Conservation (phyloP, 1,140 invertebrate genomes). For the Cydia amplana region DNA sequence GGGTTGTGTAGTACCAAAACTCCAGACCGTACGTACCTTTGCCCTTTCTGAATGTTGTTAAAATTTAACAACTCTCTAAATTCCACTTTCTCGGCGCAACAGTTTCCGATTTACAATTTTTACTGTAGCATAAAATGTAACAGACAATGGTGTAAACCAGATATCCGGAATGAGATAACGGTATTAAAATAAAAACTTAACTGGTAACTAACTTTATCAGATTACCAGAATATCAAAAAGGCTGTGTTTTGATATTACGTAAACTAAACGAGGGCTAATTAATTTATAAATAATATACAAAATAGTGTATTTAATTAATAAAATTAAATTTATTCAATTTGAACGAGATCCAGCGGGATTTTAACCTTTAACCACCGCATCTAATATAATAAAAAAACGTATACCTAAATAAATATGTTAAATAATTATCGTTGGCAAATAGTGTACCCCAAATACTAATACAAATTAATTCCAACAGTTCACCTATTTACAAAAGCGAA, state of each 20-base stretch:
- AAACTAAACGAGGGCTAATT: no score
- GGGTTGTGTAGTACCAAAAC: slow-evolving; percentile 38
- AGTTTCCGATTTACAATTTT: slow-evolving; percentile 50
- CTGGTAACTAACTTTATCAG: background rate
- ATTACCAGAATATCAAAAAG: no score
- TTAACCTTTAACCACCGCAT: no score
- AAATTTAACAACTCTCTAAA: slow-evolving; percentile 64
- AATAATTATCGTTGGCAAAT: background rate
- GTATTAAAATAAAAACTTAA: background rate
- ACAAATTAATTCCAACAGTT: background rate
- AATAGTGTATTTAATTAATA: no score
- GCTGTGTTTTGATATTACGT: no score
- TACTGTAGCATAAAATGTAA: background rate
- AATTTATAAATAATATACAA: no score
- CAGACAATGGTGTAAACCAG: background rate
- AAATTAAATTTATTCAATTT: background rate
- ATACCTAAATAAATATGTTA: background rate
- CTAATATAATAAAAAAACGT: no score
- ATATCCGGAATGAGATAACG: background rate
- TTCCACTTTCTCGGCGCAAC: slow-evolving; percentile 41
- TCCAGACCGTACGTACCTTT: slow-evolving; percentile 33
- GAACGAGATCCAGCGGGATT: no score
- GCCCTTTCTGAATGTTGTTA: slow-evolving; percentile 51
- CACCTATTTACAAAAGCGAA: background rate
- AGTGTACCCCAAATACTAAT: background rate